Evolutionary conservation across 1,140 invertebrate genomes (phyloP).

Genomic region (Drosophila insularis): DNA sequence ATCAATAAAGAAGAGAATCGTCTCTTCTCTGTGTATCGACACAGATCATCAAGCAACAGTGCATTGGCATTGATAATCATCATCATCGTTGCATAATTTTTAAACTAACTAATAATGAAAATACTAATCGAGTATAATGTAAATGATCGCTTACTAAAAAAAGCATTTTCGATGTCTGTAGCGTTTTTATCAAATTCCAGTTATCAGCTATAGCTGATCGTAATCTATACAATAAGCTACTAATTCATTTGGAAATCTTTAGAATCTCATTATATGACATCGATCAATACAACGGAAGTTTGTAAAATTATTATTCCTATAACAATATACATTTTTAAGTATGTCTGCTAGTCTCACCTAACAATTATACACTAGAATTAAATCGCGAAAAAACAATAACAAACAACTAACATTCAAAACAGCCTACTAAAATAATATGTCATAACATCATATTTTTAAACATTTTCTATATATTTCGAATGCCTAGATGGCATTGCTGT

Average conservation of each 20-base stretch:
- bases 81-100: too few species aligned
- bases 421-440: slow-evolving; percentile 6
- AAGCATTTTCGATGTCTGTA: slow-evolving; percentile 14
- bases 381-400: too few species aligned
- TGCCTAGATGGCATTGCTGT: too few species aligned
- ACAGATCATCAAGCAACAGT: slow-evolving; percentile 31
- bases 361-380: too few species aligned
- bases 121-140: background rate
- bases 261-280: background rate
- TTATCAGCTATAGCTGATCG: slow-evolving; percentile 54
- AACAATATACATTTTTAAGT: background rate
- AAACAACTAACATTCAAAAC: slow-evolving; percentile 14
- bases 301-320: background rate
- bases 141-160: background rate
- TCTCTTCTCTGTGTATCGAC: slow-evolving; percentile 8
- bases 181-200: slow-evolving; percentile 20
- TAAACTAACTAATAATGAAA: slow-evolving; percentile 29
- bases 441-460: background rate
- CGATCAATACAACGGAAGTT: background rate
- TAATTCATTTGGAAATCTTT: background rate
- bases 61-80: too few species aligned
- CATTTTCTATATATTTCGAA: background rate
- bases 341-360: slow-evolving; percentile 42
- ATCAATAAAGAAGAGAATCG: too few species aligned
- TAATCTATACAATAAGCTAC: slow-evolving; percentile 70